These are phyloP conservation scores for Enteromius treurensis DNA, from an alignment of 2,797 vertebrate species.

Conservation along the genomic window DNA sequence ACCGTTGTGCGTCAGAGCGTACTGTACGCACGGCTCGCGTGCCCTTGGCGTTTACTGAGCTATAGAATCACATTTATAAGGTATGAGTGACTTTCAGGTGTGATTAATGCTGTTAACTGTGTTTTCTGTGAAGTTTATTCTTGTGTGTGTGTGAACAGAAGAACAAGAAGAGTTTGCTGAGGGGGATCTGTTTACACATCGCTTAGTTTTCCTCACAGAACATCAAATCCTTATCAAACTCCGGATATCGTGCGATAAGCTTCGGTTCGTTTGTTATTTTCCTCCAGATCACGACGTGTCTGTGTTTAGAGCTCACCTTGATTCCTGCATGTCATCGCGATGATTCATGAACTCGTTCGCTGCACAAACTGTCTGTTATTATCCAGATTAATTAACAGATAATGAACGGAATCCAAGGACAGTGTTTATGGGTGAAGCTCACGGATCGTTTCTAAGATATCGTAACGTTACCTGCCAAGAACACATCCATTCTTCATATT, in stretches of 20 bases:
- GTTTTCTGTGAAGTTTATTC: not conserved
- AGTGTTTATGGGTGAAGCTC: not conserved
- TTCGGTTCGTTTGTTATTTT: too few relatives aligned
- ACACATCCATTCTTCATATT: not conserved
- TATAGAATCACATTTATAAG: not conserved
- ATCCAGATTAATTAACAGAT: not conserved
- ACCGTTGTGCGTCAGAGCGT: not conserved
- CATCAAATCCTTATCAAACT: not conserved
- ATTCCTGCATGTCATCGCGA: not conserved
- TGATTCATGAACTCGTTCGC: not conserved
- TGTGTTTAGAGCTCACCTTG: not conserved
- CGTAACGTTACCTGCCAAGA: not conserved
- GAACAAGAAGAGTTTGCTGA: not conserved
- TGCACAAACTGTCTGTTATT: not conserved
- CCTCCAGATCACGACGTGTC: not conserved
- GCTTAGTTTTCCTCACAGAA: not conserved
- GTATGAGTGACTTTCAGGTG: not conserved
- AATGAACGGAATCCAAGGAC: not conserved
- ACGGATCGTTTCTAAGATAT: too few relatives aligned
- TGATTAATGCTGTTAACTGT: not conserved
- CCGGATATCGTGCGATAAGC: not conserved
- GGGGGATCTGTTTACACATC: not conserved
- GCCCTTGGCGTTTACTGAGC: constrained; percentile 12
- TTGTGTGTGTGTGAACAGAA: too few relatives aligned
- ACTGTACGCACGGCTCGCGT: not conserved